phyloP scores from a whole-genome alignment of 2,888 invertebrate species.

The Dichetophora obliterata region DNA sequence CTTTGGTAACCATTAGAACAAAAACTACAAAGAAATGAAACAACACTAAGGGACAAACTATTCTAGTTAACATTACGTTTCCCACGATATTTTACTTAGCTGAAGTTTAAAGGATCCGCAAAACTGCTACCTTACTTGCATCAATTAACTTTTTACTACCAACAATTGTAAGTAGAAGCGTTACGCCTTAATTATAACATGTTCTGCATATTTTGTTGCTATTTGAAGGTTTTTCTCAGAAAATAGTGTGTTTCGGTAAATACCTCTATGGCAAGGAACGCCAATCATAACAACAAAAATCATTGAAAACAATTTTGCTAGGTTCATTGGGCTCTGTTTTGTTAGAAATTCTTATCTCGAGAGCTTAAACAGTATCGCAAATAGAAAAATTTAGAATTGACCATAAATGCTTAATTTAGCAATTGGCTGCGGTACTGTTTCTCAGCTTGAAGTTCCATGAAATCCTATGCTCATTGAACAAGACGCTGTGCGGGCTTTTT shows the following conservation, averaged over 20 bases:
- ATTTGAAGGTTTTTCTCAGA: conserved; percentile 65
- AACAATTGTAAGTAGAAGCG: conserved; percentile 51
- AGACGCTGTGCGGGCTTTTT: no score
- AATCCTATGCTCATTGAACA: no score
- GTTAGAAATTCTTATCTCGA: neutral
- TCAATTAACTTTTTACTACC: conserved; percentile 55
- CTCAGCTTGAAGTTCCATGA: conserved; percentile 8
- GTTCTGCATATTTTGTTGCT: conserved; percentile 65
- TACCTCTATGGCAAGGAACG: no score
- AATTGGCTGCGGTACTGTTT: conserved; percentile 26
- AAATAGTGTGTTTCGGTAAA: conserved; percentile 51
- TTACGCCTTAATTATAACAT: conserved; percentile 63
- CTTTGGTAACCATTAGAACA: neutral
- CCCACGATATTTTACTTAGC: neutral
- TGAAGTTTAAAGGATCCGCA: neutral
- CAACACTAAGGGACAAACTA: no score
- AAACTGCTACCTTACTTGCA: neutral
- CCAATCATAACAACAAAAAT: no score
- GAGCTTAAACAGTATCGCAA: neutral
- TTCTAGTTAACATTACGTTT: neutral
- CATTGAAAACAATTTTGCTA: no score
- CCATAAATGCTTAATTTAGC: conserved; percentile 31
- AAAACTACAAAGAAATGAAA: no score
- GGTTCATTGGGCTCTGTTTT: neutral
- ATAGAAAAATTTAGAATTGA: neutral